These are phyloP conservation scores for Gymnocheta viridis DNA, from an alignment of 2,888 invertebrate species.

Conservation along the genomic window DNA sequence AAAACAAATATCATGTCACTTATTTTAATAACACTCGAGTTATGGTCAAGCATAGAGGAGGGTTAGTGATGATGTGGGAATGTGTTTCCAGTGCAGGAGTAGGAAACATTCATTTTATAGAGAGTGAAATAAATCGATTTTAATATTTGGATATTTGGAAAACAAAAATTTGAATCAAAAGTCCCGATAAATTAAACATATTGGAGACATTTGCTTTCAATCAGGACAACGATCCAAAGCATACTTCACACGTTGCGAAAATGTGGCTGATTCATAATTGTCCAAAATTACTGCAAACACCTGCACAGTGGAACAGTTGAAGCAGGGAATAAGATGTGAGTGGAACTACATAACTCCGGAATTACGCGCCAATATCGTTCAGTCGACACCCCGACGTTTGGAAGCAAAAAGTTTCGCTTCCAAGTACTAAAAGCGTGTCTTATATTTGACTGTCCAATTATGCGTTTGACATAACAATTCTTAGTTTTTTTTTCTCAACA, in stretches of 20 bases:
- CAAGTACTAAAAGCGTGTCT: too few species aligned
- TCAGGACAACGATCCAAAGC: neutral
- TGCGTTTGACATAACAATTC: neutral
- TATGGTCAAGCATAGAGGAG: too few species aligned
- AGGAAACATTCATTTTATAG: neutral
- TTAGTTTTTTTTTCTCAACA: neutral
- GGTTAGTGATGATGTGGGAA: too few species aligned
- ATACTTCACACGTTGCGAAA: neutral
- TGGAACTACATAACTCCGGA: slow-evolving; percentile 12
- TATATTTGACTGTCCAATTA: too few species aligned
- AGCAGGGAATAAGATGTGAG: neutral
- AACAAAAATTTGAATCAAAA: too few species aligned
- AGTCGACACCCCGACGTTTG: neutral
- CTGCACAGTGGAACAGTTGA: neutral
- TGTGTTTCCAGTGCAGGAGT: too few species aligned
- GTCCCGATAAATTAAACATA: too few species aligned
- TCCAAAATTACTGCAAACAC: slow-evolving; percentile 25
- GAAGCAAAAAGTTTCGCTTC: too few species aligned
- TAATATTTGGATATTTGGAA: neutral
- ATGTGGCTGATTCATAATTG: slow-evolving; percentile 16
- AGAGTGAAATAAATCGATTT: neutral
- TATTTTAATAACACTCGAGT: too few species aligned
- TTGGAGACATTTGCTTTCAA: slow-evolving; percentile 3
- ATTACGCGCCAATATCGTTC: neutral
- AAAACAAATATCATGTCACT: too few species aligned